Base-by-base conservation (phyloP, 2,888 invertebrate species). In the Zootermopsis nevadensis region DNA sequence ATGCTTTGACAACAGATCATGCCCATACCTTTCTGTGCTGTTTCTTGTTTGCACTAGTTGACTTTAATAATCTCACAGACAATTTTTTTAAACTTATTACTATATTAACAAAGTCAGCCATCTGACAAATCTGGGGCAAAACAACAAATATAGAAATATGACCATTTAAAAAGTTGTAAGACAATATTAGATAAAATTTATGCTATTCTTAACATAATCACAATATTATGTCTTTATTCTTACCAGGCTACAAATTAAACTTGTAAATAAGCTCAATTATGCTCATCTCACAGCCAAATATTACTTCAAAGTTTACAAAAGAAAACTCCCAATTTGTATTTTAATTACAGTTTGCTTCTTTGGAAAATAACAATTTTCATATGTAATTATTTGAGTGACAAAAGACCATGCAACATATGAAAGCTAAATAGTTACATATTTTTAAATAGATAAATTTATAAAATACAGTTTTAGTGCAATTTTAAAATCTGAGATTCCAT, bases 401-500 rank as follows among this genome's bases (percentile, higher is more conserved):
- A 42, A 77, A 38, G 66, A 66, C 66, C 60, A 79, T 79, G 79
- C 79, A 79, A 79, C 79, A 79, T 79, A 79, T 38, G 35, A 79
- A 79, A 79, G 79, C 79, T 79, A 79, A n/a, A 33, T 35, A 38
- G 66, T 35, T 79, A 79, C 55, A 77, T 55, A 55, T 24, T 55
- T 77, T 42, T 77, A 77, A 69, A 55, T 55, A 77, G 77, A 77
- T 55, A 77, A 77, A 77, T 77, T 77, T 77, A 77, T 38, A 81
- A 81, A 69, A 81, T 72, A 72, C 33, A 81, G 10, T 69, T 81
- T 69, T 35, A 31, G 38, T 80, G 31, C 55, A 82, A 72, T 74
- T 76, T 82, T 77, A 67, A 82, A 82, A 77, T 77, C 67, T 77
- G 48, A 82, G 77, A 77, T 69, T 82, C 67, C 35, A 77, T 77